Base-by-base conservation (phyloP, 2,113 vertebrate genomes). In the Caloenas nicobarica region DNA sequence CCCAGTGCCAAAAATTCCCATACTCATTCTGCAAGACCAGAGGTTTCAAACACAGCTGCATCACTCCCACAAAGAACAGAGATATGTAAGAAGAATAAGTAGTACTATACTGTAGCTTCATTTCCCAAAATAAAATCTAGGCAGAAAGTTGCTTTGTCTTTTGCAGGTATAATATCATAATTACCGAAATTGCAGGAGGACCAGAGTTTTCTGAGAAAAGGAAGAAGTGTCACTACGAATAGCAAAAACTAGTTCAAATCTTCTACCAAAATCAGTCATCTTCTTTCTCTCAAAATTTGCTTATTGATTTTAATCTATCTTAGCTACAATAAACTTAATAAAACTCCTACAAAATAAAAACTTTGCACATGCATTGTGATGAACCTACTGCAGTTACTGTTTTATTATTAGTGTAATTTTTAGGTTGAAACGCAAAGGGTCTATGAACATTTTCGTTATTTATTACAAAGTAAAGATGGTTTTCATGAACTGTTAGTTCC, bases 381-480 rank as follows among this genome's bases (percentile, higher is more conserved):
- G 28, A 19, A 85, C 62, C 91, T 86, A 7, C 42, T 62, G 15
- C 44, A 82, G 54, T 46, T 69, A 77, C 61, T 82, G 36, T 17
- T 74, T 80, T 71, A n/a, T 65, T 80, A 17, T 11, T 72, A 57
- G 25, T 9, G 57, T 57, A 87, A 96, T 74, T 94, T 80, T 53
- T n/a, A 96, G 93, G 60, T 89, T 64, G 66, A 82, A 95, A 96
- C 42, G 60, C 94, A 94, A 57, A 71, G 38, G 82, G 53, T 74
- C 33, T 96, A 76, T 0, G 5, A 96, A 68, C 26, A 40, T 80
- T 91, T 97, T 87, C 70, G 76, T 26, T 92, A 82, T 50, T 88
- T 84, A 57, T 78, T 91, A 79, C 64, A 93, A 92, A 95, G 87
- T 57, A 82, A 80, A 89, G 68, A 83, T 23, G 15, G 42, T 69